Conservation (phyloP, 2,113 vertebrate genomes). For the Perca schrenkii region DNA sequence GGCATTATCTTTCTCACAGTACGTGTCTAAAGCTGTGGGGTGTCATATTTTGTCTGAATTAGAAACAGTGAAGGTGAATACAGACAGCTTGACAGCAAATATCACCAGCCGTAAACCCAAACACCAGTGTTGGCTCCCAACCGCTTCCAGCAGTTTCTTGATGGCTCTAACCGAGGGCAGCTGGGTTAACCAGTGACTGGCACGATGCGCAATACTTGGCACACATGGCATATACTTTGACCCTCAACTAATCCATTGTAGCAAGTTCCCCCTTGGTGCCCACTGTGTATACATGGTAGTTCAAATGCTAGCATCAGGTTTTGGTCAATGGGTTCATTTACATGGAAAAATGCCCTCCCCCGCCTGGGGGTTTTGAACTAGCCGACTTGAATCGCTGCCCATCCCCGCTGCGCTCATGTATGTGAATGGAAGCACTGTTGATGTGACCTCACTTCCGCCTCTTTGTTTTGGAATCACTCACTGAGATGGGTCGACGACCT, state of each 20-base stretch:
- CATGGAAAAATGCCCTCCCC: slow-evolving; percentile 80
- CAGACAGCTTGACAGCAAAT: slow-evolving; percentile 56
- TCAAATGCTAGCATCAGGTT: slow-evolving; percentile 75
- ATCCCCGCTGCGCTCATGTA: slow-evolving; percentile 81
- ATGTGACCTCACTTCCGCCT: slow-evolving; percentile 81
- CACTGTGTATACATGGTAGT: slow-evolving; percentile 76
- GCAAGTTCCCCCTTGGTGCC: slow-evolving; percentile 74
- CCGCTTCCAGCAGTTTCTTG: slow-evolving; percentile 39
- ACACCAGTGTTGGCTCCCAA: slow-evolving; percentile 32
- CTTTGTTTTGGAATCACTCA: slow-evolving; percentile 81
- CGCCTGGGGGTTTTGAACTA: slow-evolving; percentile 76
- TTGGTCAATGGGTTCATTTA: slow-evolving; percentile 81
- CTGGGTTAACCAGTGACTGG: slow-evolving; percentile 49
- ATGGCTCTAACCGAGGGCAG: slow-evolving; percentile 50
- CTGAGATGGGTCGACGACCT: slow-evolving; percentile 72
- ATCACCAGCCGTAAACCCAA: slow-evolving; percentile 47
- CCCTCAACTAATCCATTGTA: slow-evolving; percentile 71
- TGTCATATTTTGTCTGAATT: slow-evolving; percentile 62
- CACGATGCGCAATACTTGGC: slow-evolving; percentile 71
- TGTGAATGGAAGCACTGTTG: slow-evolving; percentile 82
- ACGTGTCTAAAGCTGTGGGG: slow-evolving; percentile 24
- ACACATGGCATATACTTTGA: slow-evolving; percentile 68
- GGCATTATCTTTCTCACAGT: slow-evolving; percentile 50
- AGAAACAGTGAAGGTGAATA: slow-evolving; percentile 51
- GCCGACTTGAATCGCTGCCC: slow-evolving; percentile 78